Percentiles rank a stretch among this genome's conserved stretches.
Evolutionary conservation across 1,140 invertebrate species (phyloP).

Genomic region (Solen grandis): DNA sequence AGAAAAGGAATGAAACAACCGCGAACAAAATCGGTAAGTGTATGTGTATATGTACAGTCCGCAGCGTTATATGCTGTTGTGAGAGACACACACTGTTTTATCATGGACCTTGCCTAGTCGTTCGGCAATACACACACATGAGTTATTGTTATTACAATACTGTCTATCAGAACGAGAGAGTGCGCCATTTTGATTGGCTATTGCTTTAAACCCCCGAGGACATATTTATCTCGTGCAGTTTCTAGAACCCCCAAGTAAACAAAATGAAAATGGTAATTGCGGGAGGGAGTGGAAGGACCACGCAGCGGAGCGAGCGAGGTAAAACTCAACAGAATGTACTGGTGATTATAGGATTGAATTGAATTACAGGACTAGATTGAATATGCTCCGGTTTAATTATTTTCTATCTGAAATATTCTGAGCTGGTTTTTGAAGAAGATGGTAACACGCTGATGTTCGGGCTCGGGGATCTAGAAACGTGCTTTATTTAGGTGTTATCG

Average conservation of each 20-base stretch:
- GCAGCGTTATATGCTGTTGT: slow-evolving; percentile 18
- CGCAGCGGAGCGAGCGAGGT: slow-evolving; percentile 43
- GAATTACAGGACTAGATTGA: neutral
- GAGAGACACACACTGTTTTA: slow-evolving; percentile 33
- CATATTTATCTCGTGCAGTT: slow-evolving; percentile 54
- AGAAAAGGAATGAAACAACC: too few species aligned
- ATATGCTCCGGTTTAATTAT: neutral
- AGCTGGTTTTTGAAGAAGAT: neutral
- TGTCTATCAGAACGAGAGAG: slow-evolving; percentile 52
- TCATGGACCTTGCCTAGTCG: slow-evolving; percentile 42
- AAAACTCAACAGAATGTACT: slow-evolving; percentile 34
- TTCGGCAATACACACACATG: slow-evolving; percentile 58
- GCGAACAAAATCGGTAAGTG: too few species aligned
- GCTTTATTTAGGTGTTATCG: neutral
- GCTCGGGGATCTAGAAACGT: neutral
- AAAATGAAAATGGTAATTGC: slow-evolving; percentile 49
- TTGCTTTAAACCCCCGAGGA: slow-evolving; percentile 54
- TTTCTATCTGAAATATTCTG: neutral
- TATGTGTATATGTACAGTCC: slow-evolving; percentile 37
- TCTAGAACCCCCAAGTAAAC: slow-evolving; percentile 57
- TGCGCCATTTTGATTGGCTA: slow-evolving; percentile 40
- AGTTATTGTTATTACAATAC: slow-evolving; percentile 59
- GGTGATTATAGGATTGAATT: slow-evolving; percentile 38
- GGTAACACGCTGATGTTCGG: neutral
- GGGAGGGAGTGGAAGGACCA: slow-evolving; percentile 34